Conservation (phyloP, 1,140 invertebrate genomes). For the Drosophila insularis region DNA sequence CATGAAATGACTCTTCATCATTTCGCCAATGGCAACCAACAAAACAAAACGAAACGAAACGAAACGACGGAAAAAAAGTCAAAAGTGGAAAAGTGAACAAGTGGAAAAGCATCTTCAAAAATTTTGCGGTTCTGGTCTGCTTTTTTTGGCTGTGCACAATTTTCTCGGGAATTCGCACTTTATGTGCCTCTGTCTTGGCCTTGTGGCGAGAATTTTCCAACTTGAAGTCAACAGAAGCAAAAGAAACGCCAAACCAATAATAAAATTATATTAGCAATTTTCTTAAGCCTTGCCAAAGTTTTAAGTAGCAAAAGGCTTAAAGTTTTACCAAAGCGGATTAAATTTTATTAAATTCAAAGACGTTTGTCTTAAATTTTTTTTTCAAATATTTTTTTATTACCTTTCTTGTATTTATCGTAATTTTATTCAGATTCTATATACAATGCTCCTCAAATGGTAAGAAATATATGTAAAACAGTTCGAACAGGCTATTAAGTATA, state of each 20-base stretch:
- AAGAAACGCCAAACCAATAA: conserved; percentile 45
- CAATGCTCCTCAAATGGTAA: no score
- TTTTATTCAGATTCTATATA: neutral
- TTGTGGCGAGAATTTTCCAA: neutral
- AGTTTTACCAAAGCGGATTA: conserved; percentile 11
- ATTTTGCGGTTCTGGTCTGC: conserved; percentile 31
- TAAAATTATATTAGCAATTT: conserved; percentile 64
- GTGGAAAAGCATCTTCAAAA: conserved; percentile 38
- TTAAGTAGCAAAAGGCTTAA: conserved; percentile 18
- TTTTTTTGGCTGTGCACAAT: conserved; percentile 18
- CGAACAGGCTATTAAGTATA: no score
- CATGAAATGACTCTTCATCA: conserved; percentile 33
- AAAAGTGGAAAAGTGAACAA: conserved; percentile 43
- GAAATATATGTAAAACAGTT: no score
- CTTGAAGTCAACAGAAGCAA: neutral
- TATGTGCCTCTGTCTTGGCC: neutral
- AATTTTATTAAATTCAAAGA: neutral
- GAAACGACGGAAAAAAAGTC: conserved; percentile 43
- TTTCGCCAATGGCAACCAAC: neutral
- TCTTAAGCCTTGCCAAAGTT: conserved; percentile 28
- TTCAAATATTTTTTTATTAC: neutral
- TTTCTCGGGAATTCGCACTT: conserved; percentile 1
- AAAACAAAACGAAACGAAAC: conserved; percentile 1
- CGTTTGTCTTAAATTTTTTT: neutral
- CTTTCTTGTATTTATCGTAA: neutral